phyloP scores from a whole-genome alignment of 2,113 vertebrate genomes.

The Silurus meridionalis region DNA sequence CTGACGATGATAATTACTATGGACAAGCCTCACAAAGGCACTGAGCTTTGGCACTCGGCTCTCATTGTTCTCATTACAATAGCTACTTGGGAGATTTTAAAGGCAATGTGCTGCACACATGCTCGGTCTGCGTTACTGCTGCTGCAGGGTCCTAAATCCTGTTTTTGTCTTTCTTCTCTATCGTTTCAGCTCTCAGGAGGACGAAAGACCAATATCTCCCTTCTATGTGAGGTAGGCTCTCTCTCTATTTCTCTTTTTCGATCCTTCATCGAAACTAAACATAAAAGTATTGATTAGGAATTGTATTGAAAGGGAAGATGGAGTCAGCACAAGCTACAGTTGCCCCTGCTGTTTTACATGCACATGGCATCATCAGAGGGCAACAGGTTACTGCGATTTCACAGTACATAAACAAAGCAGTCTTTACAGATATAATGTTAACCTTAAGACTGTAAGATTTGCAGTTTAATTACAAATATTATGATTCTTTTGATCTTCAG shows the following conservation, averaged over 20 bases:
- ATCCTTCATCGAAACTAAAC: background rate
- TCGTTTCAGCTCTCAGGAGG: slow-evolving; percentile 80
- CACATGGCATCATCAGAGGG: background rate
- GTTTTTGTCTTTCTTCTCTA: slow-evolving; percentile 43
- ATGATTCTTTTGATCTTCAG: background rate
- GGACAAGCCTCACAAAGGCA: slow-evolving; percentile 65
- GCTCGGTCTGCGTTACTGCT: background rate
- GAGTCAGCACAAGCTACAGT: slow-evolving; percentile 2
- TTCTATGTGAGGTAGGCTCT: slow-evolving; percentile 87
- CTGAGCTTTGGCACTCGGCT: slow-evolving; percentile 55
- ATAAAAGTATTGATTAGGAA: background rate
- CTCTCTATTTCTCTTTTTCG: background rate
- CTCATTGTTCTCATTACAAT: slow-evolving; percentile 70
- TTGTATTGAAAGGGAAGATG: background rate
- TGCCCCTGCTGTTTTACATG: background rate
- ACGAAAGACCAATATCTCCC: slow-evolving; percentile 87
- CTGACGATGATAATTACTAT: slow-evolving; percentile 62
- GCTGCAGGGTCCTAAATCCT: slow-evolving; percentile 10
- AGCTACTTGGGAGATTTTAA: slow-evolving; percentile 43
- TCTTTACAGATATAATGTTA: background rate
- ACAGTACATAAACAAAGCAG: background rate
- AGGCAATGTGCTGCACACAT: slow-evolving; percentile 13
- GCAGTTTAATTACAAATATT: background rate
- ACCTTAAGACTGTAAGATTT: background rate
- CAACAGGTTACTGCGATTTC: background rate